These are phyloP conservation scores for Labroides dimidiatus DNA, from an alignment of 2,797 vertebrate genomes.

Conservation along the genomic window DNA sequence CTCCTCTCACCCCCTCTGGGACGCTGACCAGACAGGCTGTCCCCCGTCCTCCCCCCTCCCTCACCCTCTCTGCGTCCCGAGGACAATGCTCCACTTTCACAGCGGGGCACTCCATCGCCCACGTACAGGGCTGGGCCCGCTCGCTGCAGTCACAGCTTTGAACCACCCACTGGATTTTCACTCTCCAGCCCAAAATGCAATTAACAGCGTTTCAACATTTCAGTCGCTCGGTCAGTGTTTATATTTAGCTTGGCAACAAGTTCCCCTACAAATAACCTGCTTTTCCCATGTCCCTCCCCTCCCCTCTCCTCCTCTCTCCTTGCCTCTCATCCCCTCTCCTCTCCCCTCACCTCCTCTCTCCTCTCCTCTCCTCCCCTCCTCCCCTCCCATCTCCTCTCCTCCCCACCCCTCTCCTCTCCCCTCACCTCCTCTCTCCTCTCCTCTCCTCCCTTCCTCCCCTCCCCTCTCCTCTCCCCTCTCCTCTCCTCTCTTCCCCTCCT, in stretches of 20 bases:
- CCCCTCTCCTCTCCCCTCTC: slow-evolving; percentile 54
- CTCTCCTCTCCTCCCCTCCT: slow-evolving; percentile 36
- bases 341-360: slow-evolving; percentile 10
- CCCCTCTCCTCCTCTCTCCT: slow-evolving; percentile 30
- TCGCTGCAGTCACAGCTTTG: slow-evolving; percentile 76
- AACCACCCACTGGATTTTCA: slow-evolving; percentile 79
- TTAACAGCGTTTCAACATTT: slow-evolving; percentile 76
- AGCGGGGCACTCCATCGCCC: slow-evolving; percentile 66
- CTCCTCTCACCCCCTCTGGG: slow-evolving; percentile 41
- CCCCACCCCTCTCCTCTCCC: slow-evolving; percentile 26
- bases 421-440: slow-evolving; percentile 41
- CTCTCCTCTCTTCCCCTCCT: too few species aligned
- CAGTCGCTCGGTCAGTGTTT: slow-evolving; percentile 72
- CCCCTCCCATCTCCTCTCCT: slow-evolving; percentile 22
- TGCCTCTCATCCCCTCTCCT: slow-evolving; percentile 34
- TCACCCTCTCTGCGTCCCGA: slow-evolving; percentile 27
- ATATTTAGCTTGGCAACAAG: slow-evolving; percentile 78
- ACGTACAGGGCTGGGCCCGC: slow-evolving; percentile 67
- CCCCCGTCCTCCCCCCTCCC: slow-evolving; percentile 31
- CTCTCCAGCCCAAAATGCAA: slow-evolving; percentile 63
- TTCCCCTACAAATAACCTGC: slow-evolving; percentile 72
- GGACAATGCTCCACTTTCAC: slow-evolving; percentile 78
- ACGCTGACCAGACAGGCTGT: slow-evolving; percentile 53
- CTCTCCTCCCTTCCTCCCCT: background rate
- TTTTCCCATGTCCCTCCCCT: slow-evolving; percentile 68